A percentile compares a stretch with the other conserved stretches of the same genome.
phyloP scores from a whole-genome alignment of 2,888 invertebrate species.

The Eledone cirrhosa region DNA sequence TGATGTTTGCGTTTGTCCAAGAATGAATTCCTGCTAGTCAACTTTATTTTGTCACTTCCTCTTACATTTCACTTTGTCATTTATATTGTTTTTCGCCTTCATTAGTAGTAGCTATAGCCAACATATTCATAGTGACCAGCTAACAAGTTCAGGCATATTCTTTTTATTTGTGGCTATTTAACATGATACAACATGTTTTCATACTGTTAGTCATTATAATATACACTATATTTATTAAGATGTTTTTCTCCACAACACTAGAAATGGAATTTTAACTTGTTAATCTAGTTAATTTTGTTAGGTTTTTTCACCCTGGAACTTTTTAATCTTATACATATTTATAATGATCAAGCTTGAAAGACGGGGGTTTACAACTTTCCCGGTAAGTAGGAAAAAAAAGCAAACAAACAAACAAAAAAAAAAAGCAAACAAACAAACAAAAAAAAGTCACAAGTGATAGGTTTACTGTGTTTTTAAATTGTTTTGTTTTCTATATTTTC shows the following conservation, averaged over 20 bases:
- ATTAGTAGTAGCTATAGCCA: background rate
- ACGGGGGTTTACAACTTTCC: constrained; percentile 57
- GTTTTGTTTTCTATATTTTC: no score
- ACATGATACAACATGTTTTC: constrained; percentile 27
- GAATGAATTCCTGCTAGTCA: no score
- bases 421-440: no score
- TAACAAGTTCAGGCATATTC: constrained; percentile 27
- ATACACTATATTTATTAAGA: constrained; percentile 20
- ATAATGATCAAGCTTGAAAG: constrained; percentile 59
- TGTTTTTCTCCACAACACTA: constrained; percentile 14
- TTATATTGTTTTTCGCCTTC: background rate
- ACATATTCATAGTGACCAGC: constrained; percentile 7
- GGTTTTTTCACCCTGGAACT: constrained; percentile 17
- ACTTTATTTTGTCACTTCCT: no score
- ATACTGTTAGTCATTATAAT: constrained; percentile 23
- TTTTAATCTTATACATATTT: background rate
- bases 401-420: no score
- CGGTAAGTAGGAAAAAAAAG: constrained; percentile 48
- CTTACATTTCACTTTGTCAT: constrained; percentile 6
- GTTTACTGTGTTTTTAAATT: no score
- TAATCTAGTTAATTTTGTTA: constrained; percentile 14
- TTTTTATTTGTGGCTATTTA: constrained; percentile 1
- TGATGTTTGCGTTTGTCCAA: no score
- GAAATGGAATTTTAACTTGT: constrained; percentile 18
- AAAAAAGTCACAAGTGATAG: no score